Evolutionary conservation across 2,888 invertebrate genomes (phyloP).

Genomic region (Lamellibrachia satsuma): DNA sequence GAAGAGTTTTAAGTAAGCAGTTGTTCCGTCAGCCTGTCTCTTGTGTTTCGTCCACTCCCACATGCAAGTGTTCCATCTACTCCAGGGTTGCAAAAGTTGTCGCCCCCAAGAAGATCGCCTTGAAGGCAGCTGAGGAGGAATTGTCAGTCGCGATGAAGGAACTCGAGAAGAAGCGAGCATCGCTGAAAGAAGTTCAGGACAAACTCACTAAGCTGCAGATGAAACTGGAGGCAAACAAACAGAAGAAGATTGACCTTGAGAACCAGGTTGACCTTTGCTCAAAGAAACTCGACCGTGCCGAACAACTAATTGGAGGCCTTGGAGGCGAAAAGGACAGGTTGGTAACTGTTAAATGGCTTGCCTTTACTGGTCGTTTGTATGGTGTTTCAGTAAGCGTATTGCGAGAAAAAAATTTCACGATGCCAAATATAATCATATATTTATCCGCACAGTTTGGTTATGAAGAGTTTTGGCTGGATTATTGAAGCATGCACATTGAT

Average conservation of each 20-base stretch:
- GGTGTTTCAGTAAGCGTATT: neutral
- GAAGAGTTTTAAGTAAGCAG: no score
- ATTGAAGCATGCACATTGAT: no score
- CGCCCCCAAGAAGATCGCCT: constrained; percentile 66
- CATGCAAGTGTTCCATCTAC: neutral
- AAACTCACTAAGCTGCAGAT: constrained; percentile 64
- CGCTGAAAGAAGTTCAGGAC: constrained; percentile 65
- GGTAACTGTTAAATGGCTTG: neutral
- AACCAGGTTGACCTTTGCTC: constrained; percentile 65
- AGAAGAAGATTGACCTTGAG: constrained; percentile 65
- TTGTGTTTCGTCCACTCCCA: neutral
- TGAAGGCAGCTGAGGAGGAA: constrained; percentile 64
- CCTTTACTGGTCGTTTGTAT: no score
- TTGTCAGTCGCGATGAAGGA: constrained; percentile 63
- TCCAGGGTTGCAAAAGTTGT: constrained; percentile 66
- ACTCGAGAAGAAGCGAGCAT: constrained; percentile 65
- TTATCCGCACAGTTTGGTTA: no score
- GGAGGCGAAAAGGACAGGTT: constrained; percentile 66
- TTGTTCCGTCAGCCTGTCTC: neutral
- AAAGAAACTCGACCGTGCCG: constrained; percentile 66
- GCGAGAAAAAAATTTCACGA: neutral
- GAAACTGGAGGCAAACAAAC: constrained; percentile 64
- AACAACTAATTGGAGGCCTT: constrained; percentile 66
- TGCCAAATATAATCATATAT: no score
- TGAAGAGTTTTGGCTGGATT: no score